These are phyloP conservation scores for Volucella inanis DNA, from an alignment of 2,888 invertebrate species.

Conservation along the genomic window DNA sequence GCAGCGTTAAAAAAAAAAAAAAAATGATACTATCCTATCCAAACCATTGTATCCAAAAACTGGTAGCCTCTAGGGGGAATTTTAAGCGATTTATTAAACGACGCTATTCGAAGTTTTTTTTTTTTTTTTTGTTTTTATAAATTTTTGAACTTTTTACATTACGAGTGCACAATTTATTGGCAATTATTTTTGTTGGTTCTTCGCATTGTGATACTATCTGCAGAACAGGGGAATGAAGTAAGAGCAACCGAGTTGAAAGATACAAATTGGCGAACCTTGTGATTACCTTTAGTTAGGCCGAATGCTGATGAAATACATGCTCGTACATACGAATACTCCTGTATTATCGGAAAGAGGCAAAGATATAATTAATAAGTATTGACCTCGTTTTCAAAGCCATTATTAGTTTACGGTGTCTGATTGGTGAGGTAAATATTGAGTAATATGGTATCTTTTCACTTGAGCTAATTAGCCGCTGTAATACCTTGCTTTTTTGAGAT, in stretches of 20 bases:
- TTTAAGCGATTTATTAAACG: constrained; percentile 72
- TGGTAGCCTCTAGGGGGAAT: constrained; percentile 31
- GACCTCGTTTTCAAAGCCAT: constrained; percentile 59
- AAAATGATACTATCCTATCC: too few species aligned
- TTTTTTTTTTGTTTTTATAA: background rate
- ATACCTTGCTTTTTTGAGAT: background rate
- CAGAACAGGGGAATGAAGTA: constrained; percentile 22
- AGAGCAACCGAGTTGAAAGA: constrained; percentile 37
- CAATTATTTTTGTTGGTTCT: constrained; percentile 49
- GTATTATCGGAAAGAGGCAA: constrained; percentile 14
- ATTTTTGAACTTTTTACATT: constrained; percentile 2
- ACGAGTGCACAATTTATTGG: constrained; percentile 60
- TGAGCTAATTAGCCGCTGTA: constrained; percentile 29
- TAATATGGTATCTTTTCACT: constrained; percentile 54
- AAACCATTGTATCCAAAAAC: too few species aligned
- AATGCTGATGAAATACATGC: constrained; percentile 15
- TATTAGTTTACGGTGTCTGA: constrained; percentile 43
- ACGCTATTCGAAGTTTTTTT: constrained; percentile 51
- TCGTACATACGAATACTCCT: too few species aligned
- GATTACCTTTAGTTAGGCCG: constrained; percentile 2
- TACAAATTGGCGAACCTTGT: constrained; percentile 22
- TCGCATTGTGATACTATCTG: background rate
- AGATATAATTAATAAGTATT: constrained; percentile 45
- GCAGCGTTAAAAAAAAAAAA: background rate
- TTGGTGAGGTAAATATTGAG: constrained; percentile 28